These are phyloP conservation scores for Scotopteryx bipunctaria DNA, from an alignment of 2,888 invertebrate species.

Conservation along the genomic window DNA sequence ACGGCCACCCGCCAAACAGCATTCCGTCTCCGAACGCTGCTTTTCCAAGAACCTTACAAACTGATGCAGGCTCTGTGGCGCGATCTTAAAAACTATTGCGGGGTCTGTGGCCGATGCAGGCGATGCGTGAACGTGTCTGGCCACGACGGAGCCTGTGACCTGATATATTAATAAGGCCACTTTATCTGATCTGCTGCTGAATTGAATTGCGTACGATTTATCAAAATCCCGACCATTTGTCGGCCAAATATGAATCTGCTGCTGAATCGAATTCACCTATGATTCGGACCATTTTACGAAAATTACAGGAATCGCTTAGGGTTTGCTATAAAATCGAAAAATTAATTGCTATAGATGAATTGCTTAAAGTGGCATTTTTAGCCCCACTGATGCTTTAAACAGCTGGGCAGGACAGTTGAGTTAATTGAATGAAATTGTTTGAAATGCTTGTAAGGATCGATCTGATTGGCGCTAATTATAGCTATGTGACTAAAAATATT, in stretches of 20 bases:
- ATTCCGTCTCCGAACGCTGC: slow-evolving; percentile 38
- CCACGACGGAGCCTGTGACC: slow-evolving; percentile 13
- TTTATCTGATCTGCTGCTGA: too few species aligned
- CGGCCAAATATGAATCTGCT: too few species aligned
- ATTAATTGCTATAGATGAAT: too few species aligned
- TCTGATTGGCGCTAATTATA: slow-evolving; percentile 9
- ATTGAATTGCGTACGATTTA: too few species aligned
- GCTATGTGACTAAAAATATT: not conserved
- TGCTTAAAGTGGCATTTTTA: too few species aligned
- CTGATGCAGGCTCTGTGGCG: not conserved
- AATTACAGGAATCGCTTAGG: too few species aligned
- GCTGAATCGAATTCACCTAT: too few species aligned
- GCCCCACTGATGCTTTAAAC: too few species aligned
- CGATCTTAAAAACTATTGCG: slow-evolving; percentile 4
- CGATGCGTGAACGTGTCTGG: slow-evolving; percentile 18
- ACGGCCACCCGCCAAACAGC: slow-evolving; percentile 39
- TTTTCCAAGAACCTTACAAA: slow-evolving; percentile 10
- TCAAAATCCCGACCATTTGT: too few species aligned
- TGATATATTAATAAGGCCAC: too few species aligned
- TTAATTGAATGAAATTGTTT: slow-evolving; percentile 10
- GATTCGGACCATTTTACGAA: too few species aligned
- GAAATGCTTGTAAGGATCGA: slow-evolving; percentile 9
- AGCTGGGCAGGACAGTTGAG: slow-evolving; percentile 6
- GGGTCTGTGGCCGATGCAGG: slow-evolving; percentile 14
- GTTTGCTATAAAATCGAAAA: too few species aligned